A percentile compares a stretch with the other conserved stretches of the same genome.
These are phyloP conservation scores for Scaptodrosophila latifasciaeformis DNA, from an alignment of 2,888 invertebrate species.

Conservation along the genomic window DNA sequence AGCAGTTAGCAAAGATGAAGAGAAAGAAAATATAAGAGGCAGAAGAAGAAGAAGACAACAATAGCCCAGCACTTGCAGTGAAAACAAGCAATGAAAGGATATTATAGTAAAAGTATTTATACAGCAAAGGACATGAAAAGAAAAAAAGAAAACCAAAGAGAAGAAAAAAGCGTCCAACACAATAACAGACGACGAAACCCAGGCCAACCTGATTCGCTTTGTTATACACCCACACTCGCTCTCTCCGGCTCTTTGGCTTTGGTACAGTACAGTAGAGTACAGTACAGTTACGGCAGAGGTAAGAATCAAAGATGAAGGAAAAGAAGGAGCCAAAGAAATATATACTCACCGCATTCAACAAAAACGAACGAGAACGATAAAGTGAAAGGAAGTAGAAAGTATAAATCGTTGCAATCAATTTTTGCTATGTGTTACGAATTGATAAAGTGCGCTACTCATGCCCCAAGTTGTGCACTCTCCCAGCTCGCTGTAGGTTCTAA, in stretches of 20 bases:
- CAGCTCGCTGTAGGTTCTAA: neutral
- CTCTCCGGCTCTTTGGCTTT: no score
- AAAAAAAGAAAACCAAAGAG: neutral
- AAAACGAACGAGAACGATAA: slow-evolving; percentile 60
- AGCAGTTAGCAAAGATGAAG: no score
- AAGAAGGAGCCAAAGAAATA: no score
- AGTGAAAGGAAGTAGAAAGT: slow-evolving; percentile 70
- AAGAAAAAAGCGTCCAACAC: neutral
- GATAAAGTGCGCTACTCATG: slow-evolving; percentile 56
- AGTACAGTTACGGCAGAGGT: no score
- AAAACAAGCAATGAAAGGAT: slow-evolving; percentile 66
- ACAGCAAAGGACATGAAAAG: slow-evolving; percentile 41
- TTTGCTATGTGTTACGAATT: slow-evolving; percentile 67
- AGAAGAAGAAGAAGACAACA: slow-evolving; percentile 35
- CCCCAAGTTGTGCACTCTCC: neutral
- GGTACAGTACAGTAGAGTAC: no score
- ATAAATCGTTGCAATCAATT: slow-evolving; percentile 69
- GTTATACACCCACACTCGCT: neutral
- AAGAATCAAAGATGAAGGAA: no score
- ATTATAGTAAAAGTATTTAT: slow-evolving; percentile 67
- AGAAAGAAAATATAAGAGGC: slow-evolving; percentile 1
- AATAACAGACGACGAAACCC: neutral
- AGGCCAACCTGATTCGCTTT: neutral
- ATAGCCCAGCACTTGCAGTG: slow-evolving; percentile 56
- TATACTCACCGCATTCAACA: no score